Evolutionary conservation across 2,888 invertebrate species (phyloP).

Genomic region (Mesorhabditis belari): DNA sequence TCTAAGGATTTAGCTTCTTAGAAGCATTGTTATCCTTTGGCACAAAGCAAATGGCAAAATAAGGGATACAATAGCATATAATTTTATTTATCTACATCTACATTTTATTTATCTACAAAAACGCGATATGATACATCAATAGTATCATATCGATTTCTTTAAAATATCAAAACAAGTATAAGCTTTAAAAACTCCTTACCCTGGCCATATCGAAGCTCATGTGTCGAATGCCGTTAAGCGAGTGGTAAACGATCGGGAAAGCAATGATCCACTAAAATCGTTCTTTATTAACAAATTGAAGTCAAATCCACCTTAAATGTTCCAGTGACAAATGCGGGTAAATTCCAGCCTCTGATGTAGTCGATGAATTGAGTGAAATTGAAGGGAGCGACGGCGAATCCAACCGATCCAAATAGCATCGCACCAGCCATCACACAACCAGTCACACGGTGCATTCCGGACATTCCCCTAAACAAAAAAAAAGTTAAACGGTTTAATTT

Average conservation of each 20-base stretch:
- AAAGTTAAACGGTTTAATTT: not conserved
- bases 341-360: slow-evolving; percentile 34
- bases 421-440: slow-evolving; percentile 51
- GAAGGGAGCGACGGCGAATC: slow-evolving; percentile 47
- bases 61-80: too few species aligned
- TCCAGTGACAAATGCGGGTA: slow-evolving; percentile 43
- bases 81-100: too few species aligned
- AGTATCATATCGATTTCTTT: too few species aligned
- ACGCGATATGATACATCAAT: too few species aligned
- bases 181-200: slow-evolving; percentile 34
- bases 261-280: slow-evolving; percentile 44
- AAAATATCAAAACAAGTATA: slow-evolving; percentile 4
- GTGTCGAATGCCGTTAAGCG: slow-evolving; percentile 52
- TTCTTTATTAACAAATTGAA: not conserved
- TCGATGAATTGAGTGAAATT: slow-evolving; percentile 49
- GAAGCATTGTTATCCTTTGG: too few species aligned
- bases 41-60: too few species aligned
- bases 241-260: slow-evolving; percentile 51
- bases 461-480: slow-evolving; percentile 21
- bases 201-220: slow-evolving; percentile 51
- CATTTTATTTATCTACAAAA: too few species aligned
- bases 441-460: slow-evolving; percentile 47
- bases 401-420: slow-evolving; percentile 46
- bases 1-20: too few species aligned
- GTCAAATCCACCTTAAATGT: slow-evolving; percentile 37